A percentile compares a stretch with the other conserved stretches of the same genome.
Evolutionary conservation across 2,113 vertebrate species (phyloP).

Genomic region (Miniopterus natalensis): DNA sequence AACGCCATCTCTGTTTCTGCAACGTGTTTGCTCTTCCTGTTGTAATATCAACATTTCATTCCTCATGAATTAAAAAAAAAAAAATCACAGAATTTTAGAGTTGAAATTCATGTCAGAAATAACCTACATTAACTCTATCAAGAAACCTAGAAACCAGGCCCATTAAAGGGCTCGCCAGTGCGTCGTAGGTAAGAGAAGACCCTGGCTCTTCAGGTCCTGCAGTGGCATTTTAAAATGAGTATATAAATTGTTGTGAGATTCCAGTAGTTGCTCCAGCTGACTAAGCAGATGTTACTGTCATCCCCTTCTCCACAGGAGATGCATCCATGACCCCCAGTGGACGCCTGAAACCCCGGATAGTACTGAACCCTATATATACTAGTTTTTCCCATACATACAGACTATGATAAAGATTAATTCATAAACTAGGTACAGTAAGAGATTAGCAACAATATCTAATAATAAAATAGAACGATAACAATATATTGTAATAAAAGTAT

Average conservation of each 20-base stretch:
- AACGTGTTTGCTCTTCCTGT: background rate
- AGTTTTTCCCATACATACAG: background rate
- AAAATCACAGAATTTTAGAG: background rate
- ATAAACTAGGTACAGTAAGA: background rate
- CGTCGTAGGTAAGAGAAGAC: background rate
- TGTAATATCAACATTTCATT: background rate
- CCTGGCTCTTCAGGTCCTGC: background rate
- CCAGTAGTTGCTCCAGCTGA: background rate
- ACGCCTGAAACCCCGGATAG: background rate
- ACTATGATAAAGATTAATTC: background rate
- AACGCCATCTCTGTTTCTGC: background rate
- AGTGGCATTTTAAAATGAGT: background rate
- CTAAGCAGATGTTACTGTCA: background rate
- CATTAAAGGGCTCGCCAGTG: background rate
- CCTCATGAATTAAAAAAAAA: background rate
- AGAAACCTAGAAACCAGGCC: background rate
- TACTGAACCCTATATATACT: background rate
- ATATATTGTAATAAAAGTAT: background rate
- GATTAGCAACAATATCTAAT: background rate
- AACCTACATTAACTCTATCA: background rate
- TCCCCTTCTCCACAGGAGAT: background rate
- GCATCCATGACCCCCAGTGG: no score
- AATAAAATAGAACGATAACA: background rate
- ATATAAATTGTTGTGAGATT: background rate
- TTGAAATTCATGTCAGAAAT: constrained; percentile 11